phyloP scores from a whole-genome alignment of 2,113 vertebrate species.

The Antechinus stuartii region DNA sequence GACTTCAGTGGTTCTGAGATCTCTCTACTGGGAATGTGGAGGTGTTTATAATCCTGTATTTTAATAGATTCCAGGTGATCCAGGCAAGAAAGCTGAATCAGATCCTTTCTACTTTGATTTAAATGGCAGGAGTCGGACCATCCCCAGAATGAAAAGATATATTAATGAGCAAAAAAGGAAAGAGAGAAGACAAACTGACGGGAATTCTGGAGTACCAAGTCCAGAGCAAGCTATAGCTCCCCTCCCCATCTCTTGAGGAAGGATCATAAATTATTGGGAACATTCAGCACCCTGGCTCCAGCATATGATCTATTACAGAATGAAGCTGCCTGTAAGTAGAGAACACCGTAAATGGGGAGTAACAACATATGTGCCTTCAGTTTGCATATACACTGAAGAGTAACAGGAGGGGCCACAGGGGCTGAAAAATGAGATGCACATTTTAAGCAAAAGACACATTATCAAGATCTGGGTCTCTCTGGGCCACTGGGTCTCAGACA shows the following conservation, averaged over 20 bases:
- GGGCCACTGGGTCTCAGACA: slow-evolving; percentile 51
- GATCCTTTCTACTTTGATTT: slow-evolving; percentile 81
- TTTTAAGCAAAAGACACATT: slow-evolving; percentile 69
- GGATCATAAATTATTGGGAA: slow-evolving; percentile 78
- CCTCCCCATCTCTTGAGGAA: slow-evolving; percentile 78
- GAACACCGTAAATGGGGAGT: slow-evolving; percentile 78
- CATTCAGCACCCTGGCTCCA: slow-evolving; percentile 72
- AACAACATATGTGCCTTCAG: slow-evolving; percentile 75
- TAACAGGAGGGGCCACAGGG: slow-evolving; percentile 66
- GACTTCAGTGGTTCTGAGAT: slow-evolving; percentile 79
- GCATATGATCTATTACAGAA: slow-evolving; percentile 75
- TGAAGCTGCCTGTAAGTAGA: slow-evolving; percentile 76
- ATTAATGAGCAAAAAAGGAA: slow-evolving; percentile 79
- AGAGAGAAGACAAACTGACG: slow-evolving; percentile 58
- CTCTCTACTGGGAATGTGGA: slow-evolving; percentile 81
- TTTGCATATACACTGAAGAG: slow-evolving; percentile 67
- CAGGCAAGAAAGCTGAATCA: slow-evolving; percentile 67
- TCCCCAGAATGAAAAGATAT: slow-evolving; percentile 80
- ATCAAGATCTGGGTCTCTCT: slow-evolving; percentile 68
- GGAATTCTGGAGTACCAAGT: slow-evolving; percentile 78
- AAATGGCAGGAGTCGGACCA: slow-evolving; percentile 80
- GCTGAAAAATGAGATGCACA: slow-evolving; percentile 62
- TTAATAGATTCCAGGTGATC: slow-evolving; percentile 80
- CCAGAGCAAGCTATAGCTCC: slow-evolving; percentile 78
- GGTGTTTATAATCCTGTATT: slow-evolving; percentile 81